phyloP scores from a whole-genome alignment of 2,113 vertebrate species.

The Cryptomyrus ogoouensis region DNA sequence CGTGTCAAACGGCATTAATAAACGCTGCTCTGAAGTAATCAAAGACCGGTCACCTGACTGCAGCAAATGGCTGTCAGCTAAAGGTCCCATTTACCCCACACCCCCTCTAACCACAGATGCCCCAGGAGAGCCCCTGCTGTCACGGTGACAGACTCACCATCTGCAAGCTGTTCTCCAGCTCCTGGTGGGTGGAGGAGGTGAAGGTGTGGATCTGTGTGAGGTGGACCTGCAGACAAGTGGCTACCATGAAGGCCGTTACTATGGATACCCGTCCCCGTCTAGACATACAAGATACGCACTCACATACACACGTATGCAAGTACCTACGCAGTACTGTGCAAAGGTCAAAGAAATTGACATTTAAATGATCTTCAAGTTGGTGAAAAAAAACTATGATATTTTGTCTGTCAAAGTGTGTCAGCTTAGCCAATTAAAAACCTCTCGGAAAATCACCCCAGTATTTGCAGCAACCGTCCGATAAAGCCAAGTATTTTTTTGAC shows the following conservation, averaged over 20 bases:
- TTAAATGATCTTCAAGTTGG: background rate
- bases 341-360: background rate
- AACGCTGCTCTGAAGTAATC: background rate
- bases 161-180: constrained; percentile 97
- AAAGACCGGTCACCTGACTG: background rate
- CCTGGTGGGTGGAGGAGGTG: constrained; percentile 95
- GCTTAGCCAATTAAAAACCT: background rate
- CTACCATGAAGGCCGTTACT: background rate
- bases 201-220: constrained; percentile 92
- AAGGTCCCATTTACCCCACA: background rate
- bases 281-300: background rate
- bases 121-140: background rate
- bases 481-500: background rate
- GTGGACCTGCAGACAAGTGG: constrained; percentile 70
- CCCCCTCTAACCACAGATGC: background rate
- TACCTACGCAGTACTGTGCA: background rate
- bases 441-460: background rate
- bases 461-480: background rate
- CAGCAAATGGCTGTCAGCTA: background rate
- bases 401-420: background rate
- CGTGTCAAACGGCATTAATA: background rate
- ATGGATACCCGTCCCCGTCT: background rate
- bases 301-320: background rate
- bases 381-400: background rate
- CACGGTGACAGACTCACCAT: constrained; percentile 73